Base-by-base conservation (phyloP, 1,140 invertebrate species). In the Scaptomyza hsui region DNA sequence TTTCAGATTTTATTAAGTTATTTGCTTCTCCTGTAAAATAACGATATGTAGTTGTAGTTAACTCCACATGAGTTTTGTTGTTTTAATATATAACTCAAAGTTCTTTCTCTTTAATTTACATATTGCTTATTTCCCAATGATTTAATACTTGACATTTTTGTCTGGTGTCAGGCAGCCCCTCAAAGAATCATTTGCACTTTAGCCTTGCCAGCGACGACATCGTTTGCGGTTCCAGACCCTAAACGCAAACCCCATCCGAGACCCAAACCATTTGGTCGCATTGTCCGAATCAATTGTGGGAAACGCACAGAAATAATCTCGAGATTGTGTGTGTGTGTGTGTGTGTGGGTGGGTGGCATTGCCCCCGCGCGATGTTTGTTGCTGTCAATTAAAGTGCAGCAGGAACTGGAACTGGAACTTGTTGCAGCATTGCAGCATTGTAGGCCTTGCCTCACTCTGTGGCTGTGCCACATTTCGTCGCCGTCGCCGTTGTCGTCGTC, bases 211-310 rank as follows among this genome's bases (percentile, higher is more conserved):
- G 26, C 48, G 48, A 41, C 37, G 42, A 26, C 49, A 51, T 7
- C 15, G 21, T 59, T 16, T 45, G 63, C 24, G 48, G 39, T 52
- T 16, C 16, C 45, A 29, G 24, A 15, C 16, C 18, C 37, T 42
- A 4, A 6, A 18, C 21, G 9, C 19, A 69, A n/a, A 15, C n/a
- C 13, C 26, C 45, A 15, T 42, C 9, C n/a, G 24, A 48, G 19
- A 24, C 26, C 26, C 15, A 45, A 18, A 10, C 21, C 16, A 37
- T 85, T 75, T 60, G 79, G 57, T 64, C 59, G 72, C 75, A 88
- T 86, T 86, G 81, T 86, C 82, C 78, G 82, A 88, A 81, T 88
- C 77, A 81, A 86, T 85, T 85, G 80, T 85, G 80, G 81, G 81
- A 85, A 76, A 80, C 77, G 81, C 81, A 86, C 77, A 67, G 73